Percentiles rank a stretch among this genome's conserved stretches.
phyloP scores from a whole-genome alignment of 2,113 vertebrate species.

The Carlito syrichta region DNA sequence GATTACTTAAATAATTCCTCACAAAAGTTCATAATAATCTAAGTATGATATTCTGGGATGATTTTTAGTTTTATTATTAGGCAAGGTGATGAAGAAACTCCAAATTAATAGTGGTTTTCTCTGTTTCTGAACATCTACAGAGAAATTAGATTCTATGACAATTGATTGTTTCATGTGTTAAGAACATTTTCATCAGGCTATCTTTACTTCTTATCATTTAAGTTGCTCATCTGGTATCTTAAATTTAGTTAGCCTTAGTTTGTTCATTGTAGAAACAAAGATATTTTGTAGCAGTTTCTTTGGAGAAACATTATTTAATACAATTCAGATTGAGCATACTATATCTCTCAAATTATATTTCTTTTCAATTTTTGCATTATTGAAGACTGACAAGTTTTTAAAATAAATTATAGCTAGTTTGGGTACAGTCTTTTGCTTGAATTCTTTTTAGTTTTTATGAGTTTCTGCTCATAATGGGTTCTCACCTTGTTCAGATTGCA shows the following conservation, averaged over 20 bases:
- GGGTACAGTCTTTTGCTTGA: background rate
- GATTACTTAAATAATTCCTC: background rate
- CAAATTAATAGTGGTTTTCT: background rate
- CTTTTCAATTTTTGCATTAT: background rate
- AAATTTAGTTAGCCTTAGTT: background rate
- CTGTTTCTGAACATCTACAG: background rate
- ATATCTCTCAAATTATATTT: background rate
- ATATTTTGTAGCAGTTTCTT: background rate
- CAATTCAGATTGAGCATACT: background rate
- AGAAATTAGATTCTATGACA: background rate
- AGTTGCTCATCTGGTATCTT: background rate
- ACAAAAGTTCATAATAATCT: background rate
- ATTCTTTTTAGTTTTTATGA: background rate
- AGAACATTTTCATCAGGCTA: background rate
- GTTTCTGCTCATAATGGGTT: background rate
- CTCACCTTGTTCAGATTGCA: background rate
- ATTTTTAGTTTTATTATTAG: background rate
- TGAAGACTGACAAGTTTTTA: background rate
- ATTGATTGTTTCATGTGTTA: background rate
- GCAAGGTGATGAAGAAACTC: background rate
- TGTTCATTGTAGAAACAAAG: background rate
- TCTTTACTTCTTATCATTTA: background rate
- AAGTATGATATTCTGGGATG: background rate
- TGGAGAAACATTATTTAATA: background rate
- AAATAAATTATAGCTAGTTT: background rate